Conservation (phyloP, 2,113 vertebrate genomes). For the Pteropus alecto region DNA sequence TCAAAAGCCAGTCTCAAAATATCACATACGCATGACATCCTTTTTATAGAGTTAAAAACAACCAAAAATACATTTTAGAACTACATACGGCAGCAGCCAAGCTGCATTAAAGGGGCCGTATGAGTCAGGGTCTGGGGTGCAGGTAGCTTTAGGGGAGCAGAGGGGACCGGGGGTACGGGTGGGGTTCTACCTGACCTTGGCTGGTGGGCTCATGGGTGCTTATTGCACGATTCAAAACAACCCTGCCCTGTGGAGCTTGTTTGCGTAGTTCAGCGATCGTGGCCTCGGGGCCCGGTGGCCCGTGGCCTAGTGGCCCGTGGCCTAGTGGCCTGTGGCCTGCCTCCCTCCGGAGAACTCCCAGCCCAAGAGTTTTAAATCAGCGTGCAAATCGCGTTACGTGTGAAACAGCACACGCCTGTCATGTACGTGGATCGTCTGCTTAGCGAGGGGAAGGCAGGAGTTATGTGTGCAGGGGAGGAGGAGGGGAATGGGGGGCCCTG, state of each 20-base stretch:
- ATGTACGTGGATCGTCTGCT: fast-evolving
- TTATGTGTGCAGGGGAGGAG: not conserved
- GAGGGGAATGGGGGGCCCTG: fast-evolving
- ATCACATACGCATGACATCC: not conserved
- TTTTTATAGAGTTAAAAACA: constrained; percentile 39
- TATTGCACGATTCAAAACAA: not conserved
- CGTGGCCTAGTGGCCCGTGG: too few species aligned
- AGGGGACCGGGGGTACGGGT: fast-evolving
- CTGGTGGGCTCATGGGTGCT: not conserved
- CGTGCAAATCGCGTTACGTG: too few species aligned
- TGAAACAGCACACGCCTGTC: not conserved
- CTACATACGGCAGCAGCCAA: not conserved
- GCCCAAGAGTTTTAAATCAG: too few species aligned
- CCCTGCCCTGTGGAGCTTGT: not conserved
- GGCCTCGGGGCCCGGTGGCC: too few species aligned
- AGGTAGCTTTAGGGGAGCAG: not conserved
- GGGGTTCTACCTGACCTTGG: fast-evolving
- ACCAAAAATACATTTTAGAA: not conserved
- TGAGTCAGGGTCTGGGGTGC: not conserved
- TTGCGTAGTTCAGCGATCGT: too few species aligned
- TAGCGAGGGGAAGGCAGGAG: not conserved
- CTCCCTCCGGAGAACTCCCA: not conserved
- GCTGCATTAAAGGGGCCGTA: not conserved
- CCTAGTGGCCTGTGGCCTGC: too few species aligned
- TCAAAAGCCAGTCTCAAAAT: not conserved